Evolutionary conservation across 2,113 vertebrate species (phyloP).

Genomic region (Brachypteracias leptosomus): DNA sequence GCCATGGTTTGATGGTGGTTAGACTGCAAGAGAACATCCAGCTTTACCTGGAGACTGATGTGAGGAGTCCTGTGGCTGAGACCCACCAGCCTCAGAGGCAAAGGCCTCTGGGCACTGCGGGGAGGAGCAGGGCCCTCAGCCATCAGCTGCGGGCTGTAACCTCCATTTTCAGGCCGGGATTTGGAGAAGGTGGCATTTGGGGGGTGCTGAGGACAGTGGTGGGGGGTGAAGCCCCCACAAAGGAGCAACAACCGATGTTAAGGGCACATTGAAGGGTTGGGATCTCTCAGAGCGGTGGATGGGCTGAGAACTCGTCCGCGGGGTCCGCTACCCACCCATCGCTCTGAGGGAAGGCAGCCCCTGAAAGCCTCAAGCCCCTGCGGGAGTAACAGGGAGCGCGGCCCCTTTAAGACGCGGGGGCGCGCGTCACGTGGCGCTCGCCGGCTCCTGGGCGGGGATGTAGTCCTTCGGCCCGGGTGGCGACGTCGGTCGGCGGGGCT

Average conservation of each 20-base stretch:
- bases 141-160: fast-evolving
- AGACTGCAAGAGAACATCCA: fast-evolving
- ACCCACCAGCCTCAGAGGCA: not conserved
- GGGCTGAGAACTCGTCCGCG: not conserved
- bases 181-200: too few species aligned
- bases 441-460: not conserved
- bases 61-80: not conserved
- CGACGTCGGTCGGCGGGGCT: not conserved
- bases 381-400: fast-evolving
- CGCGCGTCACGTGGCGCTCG: not conserved
- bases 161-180: not conserved
- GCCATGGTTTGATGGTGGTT: fast-evolving
- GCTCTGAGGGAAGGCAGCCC: fast-evolving
- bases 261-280: fast-evolving
- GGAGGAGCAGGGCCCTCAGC: too few species aligned
- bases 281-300: fast-evolving
- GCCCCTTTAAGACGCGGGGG: slow-evolving; percentile 21
- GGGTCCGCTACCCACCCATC: too few species aligned
- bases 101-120: not conserved
- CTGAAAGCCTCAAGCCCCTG: fast-evolving
- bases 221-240: too few species aligned
- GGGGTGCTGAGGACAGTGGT: not conserved
- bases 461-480: slow-evolving; percentile 22
- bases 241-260: not conserved
- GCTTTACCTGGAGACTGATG: fast-evolving